Evolutionary conservation across 2,797 vertebrate species (phyloP).

Genomic region (Odontamblyopus lacepedii): DNA sequence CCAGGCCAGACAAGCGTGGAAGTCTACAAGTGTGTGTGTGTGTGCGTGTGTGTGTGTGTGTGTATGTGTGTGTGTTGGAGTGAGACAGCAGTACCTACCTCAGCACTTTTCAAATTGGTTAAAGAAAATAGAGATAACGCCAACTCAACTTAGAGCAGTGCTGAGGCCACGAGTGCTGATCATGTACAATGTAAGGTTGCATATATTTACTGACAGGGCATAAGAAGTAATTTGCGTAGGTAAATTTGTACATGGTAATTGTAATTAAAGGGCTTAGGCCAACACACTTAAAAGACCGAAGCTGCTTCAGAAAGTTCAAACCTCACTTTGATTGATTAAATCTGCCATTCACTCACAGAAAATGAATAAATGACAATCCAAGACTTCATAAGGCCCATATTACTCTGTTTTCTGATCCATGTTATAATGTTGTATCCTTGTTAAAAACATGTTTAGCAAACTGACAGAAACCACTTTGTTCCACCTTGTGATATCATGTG

Average conservation of each 20-base stretch:
- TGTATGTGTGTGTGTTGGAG: constrained; percentile 8
- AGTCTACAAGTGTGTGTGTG: constrained; percentile 17
- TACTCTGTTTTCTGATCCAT: too few relatives aligned
- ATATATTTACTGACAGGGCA: neutral
- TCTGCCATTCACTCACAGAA: too few relatives aligned
- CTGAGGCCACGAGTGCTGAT: constrained; percentile 1
- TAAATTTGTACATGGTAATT: constrained; percentile 6
- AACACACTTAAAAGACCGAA: neutral
- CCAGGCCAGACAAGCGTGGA: constrained; percentile 54
- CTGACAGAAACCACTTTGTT: too few relatives aligned
- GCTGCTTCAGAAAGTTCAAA: too few relatives aligned
- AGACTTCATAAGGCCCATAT: too few relatives aligned
- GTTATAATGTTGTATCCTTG: too few relatives aligned
- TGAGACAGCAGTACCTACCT: constrained; percentile 32
- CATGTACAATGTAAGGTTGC: constrained; percentile 5
- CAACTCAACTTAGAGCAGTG: constrained; percentile 19
- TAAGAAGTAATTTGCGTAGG: neutral
- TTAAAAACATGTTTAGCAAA: too few relatives aligned
- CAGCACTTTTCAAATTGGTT: constrained; percentile 47
- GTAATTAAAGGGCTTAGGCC: neutral
- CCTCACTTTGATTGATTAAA: too few relatives aligned
- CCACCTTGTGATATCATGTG: too few relatives aligned
- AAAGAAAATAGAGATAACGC: constrained; percentile 24
- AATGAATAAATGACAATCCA: too few relatives aligned
- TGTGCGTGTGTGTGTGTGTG: neutral